Conservation (phyloP, 2,797 vertebrate genomes). For the Schizothorax lantsangensis region DNA sequence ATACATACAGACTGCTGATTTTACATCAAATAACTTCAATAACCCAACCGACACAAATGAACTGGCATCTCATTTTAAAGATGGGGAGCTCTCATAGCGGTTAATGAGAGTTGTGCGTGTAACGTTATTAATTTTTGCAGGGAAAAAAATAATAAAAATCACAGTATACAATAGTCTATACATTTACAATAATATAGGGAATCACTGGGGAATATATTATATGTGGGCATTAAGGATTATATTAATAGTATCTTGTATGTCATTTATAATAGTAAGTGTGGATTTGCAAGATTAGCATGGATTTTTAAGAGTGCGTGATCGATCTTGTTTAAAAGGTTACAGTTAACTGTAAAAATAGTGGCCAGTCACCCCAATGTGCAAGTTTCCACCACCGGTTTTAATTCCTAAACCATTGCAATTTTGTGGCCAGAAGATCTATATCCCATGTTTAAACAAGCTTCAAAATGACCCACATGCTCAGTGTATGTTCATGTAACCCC, state of each 20-base stretch:
- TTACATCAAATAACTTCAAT: background rate
- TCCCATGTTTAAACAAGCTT: constrained; percentile 4
- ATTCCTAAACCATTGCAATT: constrained; percentile 10
- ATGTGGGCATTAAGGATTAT: constrained; percentile 40
- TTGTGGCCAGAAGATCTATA: background rate
- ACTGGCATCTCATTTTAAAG: constrained; percentile 22
- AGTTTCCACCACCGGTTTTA: background rate
- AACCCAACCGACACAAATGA: constrained; percentile 15
- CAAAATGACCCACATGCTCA: constrained; percentile 4
- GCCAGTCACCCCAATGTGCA: background rate
- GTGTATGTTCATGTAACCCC: background rate
- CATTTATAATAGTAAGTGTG: constrained; percentile 32
- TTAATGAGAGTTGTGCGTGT: constrained; percentile 32
- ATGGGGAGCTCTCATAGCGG: constrained; percentile 5
- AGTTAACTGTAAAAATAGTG: constrained; percentile 50
- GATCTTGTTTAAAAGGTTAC: constrained; percentile 50
- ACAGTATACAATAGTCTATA: constrained; percentile 50
- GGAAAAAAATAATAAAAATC: background rate
- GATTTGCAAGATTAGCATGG: constrained; percentile 1
- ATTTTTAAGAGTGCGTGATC: constrained; percentile 35
- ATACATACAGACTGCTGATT: constrained; percentile 14
- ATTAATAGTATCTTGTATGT: constrained; percentile 27
- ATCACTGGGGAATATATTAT: constrained; percentile 37
- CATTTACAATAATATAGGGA: constrained; percentile 53
- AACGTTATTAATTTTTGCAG: constrained; percentile 47